phyloP scores from a whole-genome alignment of 37 sponge, comb jelly and placozoan genomes.

The Halisarca cf. caerulea region DNA sequence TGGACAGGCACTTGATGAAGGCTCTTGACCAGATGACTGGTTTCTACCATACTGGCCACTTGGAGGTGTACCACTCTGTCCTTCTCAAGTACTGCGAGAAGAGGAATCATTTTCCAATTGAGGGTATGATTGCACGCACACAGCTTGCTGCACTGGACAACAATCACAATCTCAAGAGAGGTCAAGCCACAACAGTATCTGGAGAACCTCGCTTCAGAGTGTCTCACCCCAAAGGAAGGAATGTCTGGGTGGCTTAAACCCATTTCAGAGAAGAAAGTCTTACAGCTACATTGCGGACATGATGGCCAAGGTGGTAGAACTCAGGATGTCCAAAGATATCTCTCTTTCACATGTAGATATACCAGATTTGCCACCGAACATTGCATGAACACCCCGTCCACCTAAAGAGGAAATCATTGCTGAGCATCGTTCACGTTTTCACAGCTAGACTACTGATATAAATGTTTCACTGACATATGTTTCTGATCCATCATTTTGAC shows the following conservation, averaged over 20 bases:
- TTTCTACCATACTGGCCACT: neutral
- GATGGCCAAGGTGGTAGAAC: too few species aligned
- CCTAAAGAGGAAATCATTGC: too few species aligned
- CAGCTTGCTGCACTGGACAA: constrained; percentile 4
- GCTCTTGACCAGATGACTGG: neutral
- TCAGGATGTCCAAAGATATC: too few species aligned
- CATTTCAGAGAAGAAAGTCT: too few species aligned
- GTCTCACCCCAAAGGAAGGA: neutral
- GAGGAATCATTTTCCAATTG: neutral
- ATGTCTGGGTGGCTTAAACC: constrained; percentile 2
- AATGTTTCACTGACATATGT: too few species aligned
- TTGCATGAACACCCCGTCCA: too few species aligned
- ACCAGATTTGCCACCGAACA: too few species aligned
- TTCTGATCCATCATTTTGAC: too few species aligned
- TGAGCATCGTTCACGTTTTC: too few species aligned
- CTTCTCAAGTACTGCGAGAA: constrained; percentile 8
- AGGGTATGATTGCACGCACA: constrained; percentile 1
- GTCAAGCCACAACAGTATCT: neutral
- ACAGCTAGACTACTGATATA: too few species aligned
- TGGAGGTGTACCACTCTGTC: constrained; percentile 17
- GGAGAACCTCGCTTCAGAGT: neutral
- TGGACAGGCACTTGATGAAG: neutral
- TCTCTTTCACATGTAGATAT: too few species aligned
- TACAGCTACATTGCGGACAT: too few species aligned
- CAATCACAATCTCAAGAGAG: neutral